Percentiles rank a stretch among this genome's conserved stretches.
Conservation (phyloP, 2,797 vertebrate species). For the Adrianichthys oophorus region DNA sequence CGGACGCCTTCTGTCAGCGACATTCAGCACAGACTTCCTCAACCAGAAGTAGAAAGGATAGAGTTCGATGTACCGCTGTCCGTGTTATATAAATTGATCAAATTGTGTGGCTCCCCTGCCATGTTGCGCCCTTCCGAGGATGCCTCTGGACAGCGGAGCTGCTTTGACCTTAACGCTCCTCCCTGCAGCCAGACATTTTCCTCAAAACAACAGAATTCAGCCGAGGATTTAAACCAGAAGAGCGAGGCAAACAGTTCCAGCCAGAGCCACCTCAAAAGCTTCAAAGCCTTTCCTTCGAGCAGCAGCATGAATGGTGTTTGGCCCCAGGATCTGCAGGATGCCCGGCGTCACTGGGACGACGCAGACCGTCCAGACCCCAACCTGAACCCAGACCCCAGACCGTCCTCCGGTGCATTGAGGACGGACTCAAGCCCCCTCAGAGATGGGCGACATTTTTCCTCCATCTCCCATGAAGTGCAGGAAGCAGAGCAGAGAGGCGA, state of each 20-base stretch:
- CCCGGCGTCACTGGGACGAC: conserved; percentile 13
- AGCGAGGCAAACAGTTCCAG: not conserved
- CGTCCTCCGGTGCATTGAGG: not conserved
- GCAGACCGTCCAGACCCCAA: too few species aligned
- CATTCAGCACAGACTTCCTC: conserved; percentile 12
- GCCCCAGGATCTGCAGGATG: conserved; percentile 7
- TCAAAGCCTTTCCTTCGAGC: conserved; percentile 8
- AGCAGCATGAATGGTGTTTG: conserved; percentile 11
- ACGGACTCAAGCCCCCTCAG: not conserved
- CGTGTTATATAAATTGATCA: conserved; percentile 69
- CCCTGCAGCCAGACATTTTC: conserved; percentile 33
- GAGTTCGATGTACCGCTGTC: conserved; percentile 78
- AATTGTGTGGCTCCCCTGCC: conserved; percentile 30
- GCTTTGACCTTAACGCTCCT: not conserved
- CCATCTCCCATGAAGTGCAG: conserved; percentile 14
- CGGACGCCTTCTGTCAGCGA: conserved; percentile 13
- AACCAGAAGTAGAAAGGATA: conserved; percentile 59
- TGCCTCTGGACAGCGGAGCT: not conserved
- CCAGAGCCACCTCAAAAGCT: conserved; percentile 12
- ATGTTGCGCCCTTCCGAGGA: not conserved
- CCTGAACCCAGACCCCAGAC: conserved; percentile 30
- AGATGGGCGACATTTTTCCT: conserved; percentile 10
- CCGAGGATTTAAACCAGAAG: conserved; percentile 24
- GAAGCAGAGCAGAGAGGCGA: conserved; percentile 1
- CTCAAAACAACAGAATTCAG: conserved; percentile 9